phyloP scores from a whole-genome alignment of 2,113 vertebrate genomes.

The Chloebia gouldiae region DNA sequence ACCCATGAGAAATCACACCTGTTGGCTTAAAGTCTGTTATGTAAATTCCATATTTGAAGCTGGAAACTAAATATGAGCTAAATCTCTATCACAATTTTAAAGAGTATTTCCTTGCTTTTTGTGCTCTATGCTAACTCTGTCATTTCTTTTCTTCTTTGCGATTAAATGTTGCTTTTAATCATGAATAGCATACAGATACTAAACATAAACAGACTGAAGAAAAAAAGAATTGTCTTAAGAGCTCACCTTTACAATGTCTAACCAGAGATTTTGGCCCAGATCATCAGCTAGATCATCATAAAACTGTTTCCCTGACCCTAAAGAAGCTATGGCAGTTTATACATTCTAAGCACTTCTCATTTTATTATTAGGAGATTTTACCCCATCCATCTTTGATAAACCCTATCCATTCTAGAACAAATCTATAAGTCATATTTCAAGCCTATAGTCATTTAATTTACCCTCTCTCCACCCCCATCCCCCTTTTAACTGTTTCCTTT shows the following conservation, averaged over 20 bases:
- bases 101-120: neutral
- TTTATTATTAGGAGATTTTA: neutral
- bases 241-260: neutral
- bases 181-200: neutral
- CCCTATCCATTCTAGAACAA: neutral
- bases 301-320: neutral
- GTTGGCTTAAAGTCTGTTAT: neutral
- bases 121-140: neutral
- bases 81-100: neutral
- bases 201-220: neutral
- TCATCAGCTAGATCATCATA: neutral
- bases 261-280: neutral
- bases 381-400: neutral
- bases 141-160: neutral
- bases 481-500: conserved; percentile 49
- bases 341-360: neutral
- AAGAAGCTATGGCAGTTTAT: neutral
- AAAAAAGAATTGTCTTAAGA: neutral
- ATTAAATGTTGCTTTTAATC: neutral
- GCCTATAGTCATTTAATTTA: conserved; percentile 16
- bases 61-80: neutral
- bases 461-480: neutral
- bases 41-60: neutral
- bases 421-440: conserved; percentile 13
- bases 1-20: neutral